Base-by-base conservation (phyloP, 2,888 invertebrate species). In the Cosmorhoe ocellata region DNA sequence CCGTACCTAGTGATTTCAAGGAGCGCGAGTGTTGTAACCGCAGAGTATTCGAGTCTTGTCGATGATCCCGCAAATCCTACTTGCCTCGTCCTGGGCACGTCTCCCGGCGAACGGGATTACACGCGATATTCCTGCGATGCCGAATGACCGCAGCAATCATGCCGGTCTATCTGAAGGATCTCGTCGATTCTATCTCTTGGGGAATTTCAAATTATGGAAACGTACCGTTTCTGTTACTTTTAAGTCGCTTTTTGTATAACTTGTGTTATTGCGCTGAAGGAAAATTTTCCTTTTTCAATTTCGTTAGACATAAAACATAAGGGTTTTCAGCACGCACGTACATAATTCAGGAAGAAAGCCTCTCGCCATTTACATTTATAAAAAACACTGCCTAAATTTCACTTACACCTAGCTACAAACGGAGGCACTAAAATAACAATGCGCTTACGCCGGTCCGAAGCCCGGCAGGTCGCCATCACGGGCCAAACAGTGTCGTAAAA, bases 401-500 rank as follows among this genome's bases (percentile, higher is more conserved):
- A 71, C 66, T 73, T 66, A 67, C 64, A 68, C 71, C 71, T 68
- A 64, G 69, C 70, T 67, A 71, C 73, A 73, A 76, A 77, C 64
- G 67, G 66, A 53, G 71, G 66, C 59, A 74, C 70, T 77, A 77
- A 80, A 82, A 78, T 79, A 78, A 79, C 77, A 81, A 81, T 82
- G 78, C 77, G 79, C 77, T 72, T 69, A 78, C 74, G 74, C 74
- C 64, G 74, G 69, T 72, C 62, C 66, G 72, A 68, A 44, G 52
- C 43, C 53, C 41, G 73, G 64, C 74, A 81, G 74, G 80, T 81
- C 75, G 75, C 78, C 76, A 83, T 81, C 76, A 76, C 69, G 71
- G 76, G 77, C 71, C 80, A 81, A 84, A 84, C 79, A 74, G 77
- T 79, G 79, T 84, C 84, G 83, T 86, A 87, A 86, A 87, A 85